Base-by-base conservation (phyloP, 2,888 invertebrate species). In the Dromius quadrimaculatus region DNA sequence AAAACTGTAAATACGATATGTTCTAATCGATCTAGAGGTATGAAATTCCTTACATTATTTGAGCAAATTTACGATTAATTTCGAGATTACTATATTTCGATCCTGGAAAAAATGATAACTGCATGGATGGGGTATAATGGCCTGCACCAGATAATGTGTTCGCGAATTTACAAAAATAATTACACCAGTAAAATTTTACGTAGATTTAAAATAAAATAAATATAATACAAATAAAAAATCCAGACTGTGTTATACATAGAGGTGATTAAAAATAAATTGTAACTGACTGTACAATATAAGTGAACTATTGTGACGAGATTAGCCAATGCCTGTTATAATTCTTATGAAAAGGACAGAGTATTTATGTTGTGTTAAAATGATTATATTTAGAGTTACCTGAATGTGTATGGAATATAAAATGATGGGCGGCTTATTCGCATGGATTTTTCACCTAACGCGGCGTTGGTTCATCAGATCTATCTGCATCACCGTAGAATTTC, bases 401-500 rank as follows among this genome's bases (percentile, higher is more conserved):
- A 61, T 50, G 70, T 43, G 22, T 61, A 36, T 38, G 47, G 70
- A 70, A 62, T 70, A 70, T 47, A 50, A n/a, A 70, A 70, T 70
- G 45, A 32, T 69, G 70, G 70, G 62, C 70, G 70, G 70, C 28
- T 59, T 17, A 15, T 22, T 59, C 68, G 68, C 68, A 34, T 32
- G n/a, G 41, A 69, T 54, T 41, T 34, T 50, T 45, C 9, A 13
- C 23, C 47, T 61, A 61, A 62, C 70, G 70, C 23, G 70, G 70
- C 50, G 62, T 50, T 34, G 47, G 23, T 76, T 87, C 86, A 80
- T 87, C 87, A 84, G 85, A 84, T 85, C 87, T 87, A 80, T 87
- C 87, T 79, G 85, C 85, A 81, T 88, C 88, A 79, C 86, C 85
- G 79, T 88, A 88, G 83, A 88, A 88, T 83, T 87, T 88, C 79